Evolutionary conservation across 30 jellyfish, hydroid and myxozoan genomes (phyloP).

Genomic region (Aurelia sp.): DNA sequence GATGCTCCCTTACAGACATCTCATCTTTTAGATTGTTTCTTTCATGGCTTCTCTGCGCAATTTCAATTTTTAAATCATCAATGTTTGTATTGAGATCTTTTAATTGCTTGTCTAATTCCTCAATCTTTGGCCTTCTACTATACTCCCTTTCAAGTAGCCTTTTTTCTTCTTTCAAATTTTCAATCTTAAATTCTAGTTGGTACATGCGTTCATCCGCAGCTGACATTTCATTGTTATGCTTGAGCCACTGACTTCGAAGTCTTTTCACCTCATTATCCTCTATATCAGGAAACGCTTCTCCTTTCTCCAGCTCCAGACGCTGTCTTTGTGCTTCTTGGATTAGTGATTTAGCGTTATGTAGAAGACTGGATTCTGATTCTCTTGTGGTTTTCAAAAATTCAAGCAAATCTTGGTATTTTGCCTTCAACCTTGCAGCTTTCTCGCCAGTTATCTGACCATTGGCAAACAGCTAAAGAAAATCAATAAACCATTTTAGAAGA

Average conservation of each 20-base stretch:
- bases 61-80: conserved; percentile 85
- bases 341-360: conserved; percentile 78
- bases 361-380: conserved; percentile 71
- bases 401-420: conserved; percentile 73
- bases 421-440: conserved; percentile 82
- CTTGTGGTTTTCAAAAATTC: conserved; percentile 65
- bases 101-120: conserved; percentile 80
- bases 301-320: conserved; percentile 73
- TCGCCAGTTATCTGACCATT: conserved; percentile 82
- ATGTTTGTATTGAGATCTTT: conserved; percentile 57
- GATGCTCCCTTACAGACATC: conserved; percentile 50
- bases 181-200: conserved; percentile 73
- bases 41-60: conserved; percentile 90
- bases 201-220: conserved; percentile 84
- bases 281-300: conserved; percentile 89
- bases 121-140: conserved; percentile 84
- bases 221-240: conserved; percentile 75
- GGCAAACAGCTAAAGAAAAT: conserved; percentile 57
- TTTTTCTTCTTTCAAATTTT: conserved; percentile 82
- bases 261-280: conserved; percentile 93
- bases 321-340: conserved; percentile 80
- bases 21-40: conserved; percentile 83
- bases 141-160: conserved; percentile 78
- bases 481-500: background rate
- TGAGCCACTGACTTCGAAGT: conserved; percentile 73